Evolutionary conservation across 2,888 invertebrate species (phyloP), one percentile per base, ranked within the genome.

Genomic region (Ceratothoa steindachneri): DNA sequence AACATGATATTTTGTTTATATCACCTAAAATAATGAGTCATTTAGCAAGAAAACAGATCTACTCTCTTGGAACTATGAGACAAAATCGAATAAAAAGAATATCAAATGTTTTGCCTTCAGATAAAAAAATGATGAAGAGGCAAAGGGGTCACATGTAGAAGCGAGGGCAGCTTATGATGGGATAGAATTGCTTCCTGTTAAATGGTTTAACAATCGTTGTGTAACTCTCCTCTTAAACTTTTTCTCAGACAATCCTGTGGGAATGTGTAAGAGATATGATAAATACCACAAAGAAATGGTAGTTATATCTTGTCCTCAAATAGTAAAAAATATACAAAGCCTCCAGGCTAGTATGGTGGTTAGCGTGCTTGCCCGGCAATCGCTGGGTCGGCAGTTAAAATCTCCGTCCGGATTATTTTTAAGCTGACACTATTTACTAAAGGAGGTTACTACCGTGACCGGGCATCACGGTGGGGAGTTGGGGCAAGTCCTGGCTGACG

Each of bases 1-100:
- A 71, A 51, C 67, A 67, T 41, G 74, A 67, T 51, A 74, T 71
- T 19, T 74, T 66, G 71, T 74, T 74, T n/a, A 28, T 53, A 22
- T 73, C 70, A 19, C 27, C 69, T 53, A 69, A 19, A 52, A 69
- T 73, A 2, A 53, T 74, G 55, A 71, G 51, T 30, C n/a, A 15
- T 4, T 66, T 74, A 29, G 68, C 74, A 30, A 74, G 60, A 19
- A 55, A 55, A 55, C n/a, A 55, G 5, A 55, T 55, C 55, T 55
- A 19, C 24, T 55, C 55, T 12, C 55, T 55, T 7, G 55, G 55
- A 19, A 55, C 55, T 19, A 22, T 55, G 52, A 53, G 52, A 27
- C 69, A 69, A 28, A 53, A 60, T 7, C 9, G 24, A 15, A 7
- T 69, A 15, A 60, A 60, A 69, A 27, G 52, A 29, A 53, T 69